Evolutionary conservation across 2,797 vertebrate genomes (phyloP).

Genomic region (Hypotaenidia philippensis): DNA sequence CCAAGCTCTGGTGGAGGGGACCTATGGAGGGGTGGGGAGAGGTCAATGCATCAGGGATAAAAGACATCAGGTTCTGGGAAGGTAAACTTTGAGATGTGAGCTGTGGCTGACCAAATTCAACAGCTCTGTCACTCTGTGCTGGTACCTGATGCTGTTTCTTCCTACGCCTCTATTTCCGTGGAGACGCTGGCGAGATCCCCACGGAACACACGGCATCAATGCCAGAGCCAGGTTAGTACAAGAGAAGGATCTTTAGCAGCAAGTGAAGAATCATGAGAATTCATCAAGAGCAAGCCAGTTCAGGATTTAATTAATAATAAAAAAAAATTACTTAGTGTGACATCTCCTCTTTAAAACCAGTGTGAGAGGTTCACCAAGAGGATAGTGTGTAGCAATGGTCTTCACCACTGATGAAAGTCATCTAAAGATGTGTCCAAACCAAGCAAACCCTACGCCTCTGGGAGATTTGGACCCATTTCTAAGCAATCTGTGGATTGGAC

Average conservation of each 20-base stretch:
- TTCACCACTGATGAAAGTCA: neutral
- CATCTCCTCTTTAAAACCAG: neutral
- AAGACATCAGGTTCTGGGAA: neutral
- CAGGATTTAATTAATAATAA: constrained; percentile 10
- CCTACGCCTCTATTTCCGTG: neutral
- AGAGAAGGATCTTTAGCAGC: constrained; percentile 10
- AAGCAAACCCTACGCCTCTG: neutral
- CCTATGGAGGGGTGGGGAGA: rapidly evolving
- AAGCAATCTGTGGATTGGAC: neutral
- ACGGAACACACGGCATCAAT: rapidly evolving
- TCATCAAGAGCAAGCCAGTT: neutral
- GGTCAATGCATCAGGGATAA: neutral
- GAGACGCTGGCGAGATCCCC: neutral
- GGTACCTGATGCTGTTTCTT: constrained; percentile 1
- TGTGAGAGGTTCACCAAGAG: neutral
- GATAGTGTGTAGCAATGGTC: neutral
- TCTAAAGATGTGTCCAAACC: neutral
- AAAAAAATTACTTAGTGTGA: neutral
- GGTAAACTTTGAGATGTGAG: neutral
- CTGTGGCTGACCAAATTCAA: neutral
- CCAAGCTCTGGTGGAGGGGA: neutral
- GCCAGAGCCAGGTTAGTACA: constrained; percentile 15
- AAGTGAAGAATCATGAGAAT: neutral
- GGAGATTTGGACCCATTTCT: neutral
- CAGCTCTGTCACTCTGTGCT: neutral